These are phyloP conservation scores for Cylloceria caligata DNA, from an alignment of 2,888 invertebrate species.

Conservation along the genomic window DNA sequence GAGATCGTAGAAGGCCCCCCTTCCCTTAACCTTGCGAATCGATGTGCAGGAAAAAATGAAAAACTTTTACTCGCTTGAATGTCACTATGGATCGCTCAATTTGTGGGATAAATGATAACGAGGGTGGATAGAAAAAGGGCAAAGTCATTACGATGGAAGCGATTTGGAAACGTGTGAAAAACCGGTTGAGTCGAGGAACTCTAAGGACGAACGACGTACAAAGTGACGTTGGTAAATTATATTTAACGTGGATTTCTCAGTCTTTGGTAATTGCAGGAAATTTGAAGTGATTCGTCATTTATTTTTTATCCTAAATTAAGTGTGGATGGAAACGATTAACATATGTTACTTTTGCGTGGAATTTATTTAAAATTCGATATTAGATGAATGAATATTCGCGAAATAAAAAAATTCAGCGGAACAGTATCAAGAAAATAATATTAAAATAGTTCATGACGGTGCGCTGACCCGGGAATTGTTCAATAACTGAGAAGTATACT, in stretches of 20 bases:
- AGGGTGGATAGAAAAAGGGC: not conserved
- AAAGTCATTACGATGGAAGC: not conserved
- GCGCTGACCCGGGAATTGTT: no score
- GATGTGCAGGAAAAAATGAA: slow-evolving; percentile 72
- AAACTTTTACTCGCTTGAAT: slow-evolving; percentile 72
- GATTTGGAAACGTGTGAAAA: slow-evolving; percentile 3
- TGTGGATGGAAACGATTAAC: no score
- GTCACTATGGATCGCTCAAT: slow-evolving; percentile 75
- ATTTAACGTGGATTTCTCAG: slow-evolving; percentile 8
- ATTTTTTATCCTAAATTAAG: not conserved
- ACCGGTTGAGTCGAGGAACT: slow-evolving; percentile 11
- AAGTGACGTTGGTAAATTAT: slow-evolving; percentile 2
- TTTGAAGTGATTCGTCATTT: not conserved
- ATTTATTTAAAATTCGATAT: no score
- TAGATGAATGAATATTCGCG: no score
- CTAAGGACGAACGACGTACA: slow-evolving; percentile 8
- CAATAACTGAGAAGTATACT: not conserved
- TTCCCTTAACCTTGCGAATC: slow-evolving; percentile 69
- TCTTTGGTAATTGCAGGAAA: not conserved
- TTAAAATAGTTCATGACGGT: not conserved
- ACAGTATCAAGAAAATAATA: no score
- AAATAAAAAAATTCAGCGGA: no score
- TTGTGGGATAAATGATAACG: slow-evolving; percentile 48
- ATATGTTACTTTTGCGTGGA: no score
- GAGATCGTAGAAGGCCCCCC: slow-evolving; percentile 66